Conservation (phyloP, 2,888 invertebrate species). For the Stomorhina lunata region DNA sequence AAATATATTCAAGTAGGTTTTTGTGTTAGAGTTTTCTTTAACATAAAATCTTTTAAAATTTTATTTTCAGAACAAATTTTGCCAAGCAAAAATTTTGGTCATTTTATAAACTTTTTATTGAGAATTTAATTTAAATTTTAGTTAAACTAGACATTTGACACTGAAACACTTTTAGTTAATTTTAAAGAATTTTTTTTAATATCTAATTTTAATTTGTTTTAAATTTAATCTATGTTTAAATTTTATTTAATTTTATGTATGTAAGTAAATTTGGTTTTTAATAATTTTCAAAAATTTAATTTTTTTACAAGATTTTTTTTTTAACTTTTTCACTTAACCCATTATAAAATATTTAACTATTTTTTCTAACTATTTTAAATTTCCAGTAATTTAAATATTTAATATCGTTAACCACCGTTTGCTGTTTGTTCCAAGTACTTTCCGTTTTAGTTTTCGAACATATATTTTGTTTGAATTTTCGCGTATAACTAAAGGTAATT, state of each 20-base stretch:
- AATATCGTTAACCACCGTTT: constrained; percentile 22
- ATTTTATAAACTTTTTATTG: no score
- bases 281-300: no score
- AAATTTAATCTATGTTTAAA: no score
- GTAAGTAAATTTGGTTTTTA: no score
- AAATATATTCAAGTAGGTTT: no score
- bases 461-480: constrained; percentile 54
- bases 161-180: neutral
- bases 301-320: no score
- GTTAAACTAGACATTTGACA: neutral
- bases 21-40: no score
- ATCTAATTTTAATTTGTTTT: neutral
- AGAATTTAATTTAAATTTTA: no score
- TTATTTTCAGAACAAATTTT: no score
- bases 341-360: neutral
- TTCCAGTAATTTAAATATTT: neutral
- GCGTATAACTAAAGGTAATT: constrained; percentile 59
- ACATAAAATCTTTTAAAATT: no score
- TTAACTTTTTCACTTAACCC: neutral
- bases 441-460: neutral
- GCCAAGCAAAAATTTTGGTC: no score
- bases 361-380: neutral
- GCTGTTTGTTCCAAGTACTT: neutral
- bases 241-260: neutral
- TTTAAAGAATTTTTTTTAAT: neutral